These are phyloP conservation scores for Panthera tigris DNA, from an alignment of 2,113 vertebrate species.

Conservation along the genomic window DNA sequence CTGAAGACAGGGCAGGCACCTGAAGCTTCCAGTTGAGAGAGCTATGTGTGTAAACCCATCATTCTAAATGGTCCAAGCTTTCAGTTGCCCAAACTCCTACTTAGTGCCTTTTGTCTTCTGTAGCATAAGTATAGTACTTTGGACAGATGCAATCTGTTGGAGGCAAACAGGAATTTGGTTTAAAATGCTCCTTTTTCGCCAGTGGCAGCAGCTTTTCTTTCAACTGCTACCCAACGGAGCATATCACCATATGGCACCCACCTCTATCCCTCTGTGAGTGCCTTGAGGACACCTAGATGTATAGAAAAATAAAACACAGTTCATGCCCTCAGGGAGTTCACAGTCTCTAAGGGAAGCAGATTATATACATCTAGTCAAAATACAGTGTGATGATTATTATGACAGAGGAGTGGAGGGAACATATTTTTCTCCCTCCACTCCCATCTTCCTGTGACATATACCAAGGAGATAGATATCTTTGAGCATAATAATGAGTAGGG, in stretches of 20 bases:
- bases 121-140: not conserved
- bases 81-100: not conserved
- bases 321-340: not conserved
- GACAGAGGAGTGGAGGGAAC: not conserved
- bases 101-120: not conserved
- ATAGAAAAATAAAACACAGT: not conserved
- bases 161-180: conserved; percentile 31
- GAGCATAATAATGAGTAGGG: not conserved
- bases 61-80: not conserved
- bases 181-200: conserved; percentile 44
- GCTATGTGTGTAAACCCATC: not conserved
- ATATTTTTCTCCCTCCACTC: not conserved
- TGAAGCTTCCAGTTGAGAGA: not conserved
- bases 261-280: not conserved
- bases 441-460: not conserved
- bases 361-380: not conserved
- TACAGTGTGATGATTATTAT: not conserved
- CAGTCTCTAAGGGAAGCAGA: conserved; percentile 16
- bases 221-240: not conserved
- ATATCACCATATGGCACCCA: not conserved
- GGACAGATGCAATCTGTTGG: conserved; percentile 48
- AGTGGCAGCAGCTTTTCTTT: conserved; percentile 42
- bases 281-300: not conserved
- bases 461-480: not conserved
- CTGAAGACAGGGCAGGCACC: not conserved